Conservation (phyloP, 2,888 invertebrate genomes). For the Pandemis heparana region DNA sequence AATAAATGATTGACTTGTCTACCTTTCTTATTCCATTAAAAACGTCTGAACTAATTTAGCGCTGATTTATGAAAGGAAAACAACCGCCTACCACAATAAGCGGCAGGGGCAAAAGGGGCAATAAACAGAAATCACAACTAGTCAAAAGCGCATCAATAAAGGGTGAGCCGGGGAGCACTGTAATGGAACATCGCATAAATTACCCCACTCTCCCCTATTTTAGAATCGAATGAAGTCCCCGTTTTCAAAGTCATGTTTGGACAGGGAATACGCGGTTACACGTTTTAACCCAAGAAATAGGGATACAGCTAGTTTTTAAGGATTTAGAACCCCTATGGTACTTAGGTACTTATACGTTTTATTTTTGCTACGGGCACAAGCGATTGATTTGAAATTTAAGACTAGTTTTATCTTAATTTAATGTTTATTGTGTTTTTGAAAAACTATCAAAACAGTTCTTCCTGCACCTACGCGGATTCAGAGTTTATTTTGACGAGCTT, state of each 20-base stretch:
- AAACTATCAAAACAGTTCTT: too few relatives aligned
- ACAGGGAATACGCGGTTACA: slow-evolving; percentile 3
- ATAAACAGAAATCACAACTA: slow-evolving; percentile 81
- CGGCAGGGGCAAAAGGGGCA: slow-evolving; percentile 72
- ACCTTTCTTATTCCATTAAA: slow-evolving; percentile 6
- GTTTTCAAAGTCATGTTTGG: slow-evolving; percentile 30
- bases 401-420: too few relatives aligned
- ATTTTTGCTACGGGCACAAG: too few relatives aligned
- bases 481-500: too few relatives aligned
- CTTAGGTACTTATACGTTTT: too few relatives aligned
- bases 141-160: slow-evolving; percentile 82
- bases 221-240: slow-evolving; percentile 51
- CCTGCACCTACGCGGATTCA: too few relatives aligned
- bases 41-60: slow-evolving; percentile 34
- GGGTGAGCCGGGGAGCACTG: slow-evolving; percentile 63
- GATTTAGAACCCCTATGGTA: too few relatives aligned
- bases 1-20: background rate
- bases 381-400: too few relatives aligned
- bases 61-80: slow-evolving; percentile 49
- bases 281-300: background rate
- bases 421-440: too few relatives aligned
- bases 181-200: slow-evolving; percentile 71
- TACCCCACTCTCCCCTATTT: slow-evolving; percentile 57
- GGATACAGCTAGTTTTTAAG: background rate
- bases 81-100: slow-evolving; percentile 63